A percentile compares a stretch with the other conserved stretches of the same genome.
Conservation (phyloP, 2,113 vertebrate species). For the Platichthys stellatus region DNA sequence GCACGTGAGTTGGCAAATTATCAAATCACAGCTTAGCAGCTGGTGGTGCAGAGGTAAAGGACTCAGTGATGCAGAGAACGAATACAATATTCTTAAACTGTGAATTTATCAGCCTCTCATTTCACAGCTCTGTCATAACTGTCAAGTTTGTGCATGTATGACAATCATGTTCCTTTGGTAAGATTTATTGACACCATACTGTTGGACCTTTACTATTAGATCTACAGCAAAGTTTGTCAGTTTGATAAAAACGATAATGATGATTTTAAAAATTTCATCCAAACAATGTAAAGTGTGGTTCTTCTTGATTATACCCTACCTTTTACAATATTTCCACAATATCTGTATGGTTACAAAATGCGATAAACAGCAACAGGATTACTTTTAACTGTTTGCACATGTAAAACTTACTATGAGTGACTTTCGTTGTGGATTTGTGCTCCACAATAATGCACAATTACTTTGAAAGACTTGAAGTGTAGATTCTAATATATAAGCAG, state of each 20-base stretch:
- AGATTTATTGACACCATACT: too few species aligned
- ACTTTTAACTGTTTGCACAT: background rate
- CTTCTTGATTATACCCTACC: too few species aligned
- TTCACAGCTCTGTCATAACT: background rate
- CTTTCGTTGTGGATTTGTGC: background rate
- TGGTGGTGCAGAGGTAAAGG: background rate
- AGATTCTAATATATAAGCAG: conserved; percentile 28
- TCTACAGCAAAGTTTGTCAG: too few species aligned
- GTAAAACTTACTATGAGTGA: too few species aligned
- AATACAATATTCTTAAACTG: background rate
- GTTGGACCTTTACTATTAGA: too few species aligned
- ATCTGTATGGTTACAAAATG: too few species aligned
- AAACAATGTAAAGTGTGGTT: too few species aligned
- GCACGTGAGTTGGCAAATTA: background rate
- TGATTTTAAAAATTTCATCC: too few species aligned
- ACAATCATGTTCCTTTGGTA: too few species aligned
- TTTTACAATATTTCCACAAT: too few species aligned
- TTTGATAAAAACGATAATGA: too few species aligned
- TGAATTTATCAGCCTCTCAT: background rate
- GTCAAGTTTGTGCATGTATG: background rate
- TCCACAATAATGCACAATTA: background rate
- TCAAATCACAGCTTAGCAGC: conserved; percentile 4
- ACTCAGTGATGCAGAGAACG: background rate
- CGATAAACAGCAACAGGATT: background rate
- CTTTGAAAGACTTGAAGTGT: conserved; percentile 8